A percentile compares a stretch with the other conserved stretches of the same genome.
Evolutionary conservation across 2,797 vertebrate genomes (phyloP).

Genomic region (Trachurus trachurus): DNA sequence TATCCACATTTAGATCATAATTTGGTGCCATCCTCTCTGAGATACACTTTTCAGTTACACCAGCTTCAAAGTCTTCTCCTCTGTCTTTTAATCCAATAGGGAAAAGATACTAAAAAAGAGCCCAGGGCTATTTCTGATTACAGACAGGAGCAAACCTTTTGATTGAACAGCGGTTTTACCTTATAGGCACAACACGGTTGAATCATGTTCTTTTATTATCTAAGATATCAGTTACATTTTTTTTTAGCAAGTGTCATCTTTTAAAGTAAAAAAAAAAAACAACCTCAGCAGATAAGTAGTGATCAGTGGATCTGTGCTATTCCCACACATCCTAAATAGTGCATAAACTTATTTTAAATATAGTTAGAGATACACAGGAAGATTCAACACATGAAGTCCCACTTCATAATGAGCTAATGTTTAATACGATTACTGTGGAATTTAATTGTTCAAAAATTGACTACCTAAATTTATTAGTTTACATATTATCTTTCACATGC

Average conservation of each 20-base stretch:
- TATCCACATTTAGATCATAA: slow-evolving; percentile 10
- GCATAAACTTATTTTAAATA: neutral
- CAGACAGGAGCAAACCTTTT: slow-evolving; percentile 20
- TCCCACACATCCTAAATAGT: neutral
- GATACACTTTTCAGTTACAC: neutral
- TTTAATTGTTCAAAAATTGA: no score
- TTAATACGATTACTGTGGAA: no score
- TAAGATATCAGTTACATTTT: neutral
- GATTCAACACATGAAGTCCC: neutral
- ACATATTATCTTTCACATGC: no score
- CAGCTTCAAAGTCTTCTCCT: slow-evolving; percentile 47
- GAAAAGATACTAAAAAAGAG: slow-evolving; percentile 14
- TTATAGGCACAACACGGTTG: slow-evolving; percentile 20
- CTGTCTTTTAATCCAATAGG: slow-evolving; percentile 28
- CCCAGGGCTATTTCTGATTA: slow-evolving; percentile 46
- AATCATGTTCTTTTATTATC: neutral
- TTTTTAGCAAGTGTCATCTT: neutral
- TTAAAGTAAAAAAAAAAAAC: neutral
- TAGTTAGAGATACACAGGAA: neutral
- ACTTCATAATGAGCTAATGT: neutral
- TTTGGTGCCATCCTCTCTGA: neutral
- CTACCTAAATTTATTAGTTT: no score
- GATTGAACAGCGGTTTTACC: slow-evolving; percentile 24
- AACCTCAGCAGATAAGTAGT: neutral
- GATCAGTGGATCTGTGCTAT: neutral